Conservation (phyloP, 2,888 invertebrate species). For the Calameuta pallipes region DNA sequence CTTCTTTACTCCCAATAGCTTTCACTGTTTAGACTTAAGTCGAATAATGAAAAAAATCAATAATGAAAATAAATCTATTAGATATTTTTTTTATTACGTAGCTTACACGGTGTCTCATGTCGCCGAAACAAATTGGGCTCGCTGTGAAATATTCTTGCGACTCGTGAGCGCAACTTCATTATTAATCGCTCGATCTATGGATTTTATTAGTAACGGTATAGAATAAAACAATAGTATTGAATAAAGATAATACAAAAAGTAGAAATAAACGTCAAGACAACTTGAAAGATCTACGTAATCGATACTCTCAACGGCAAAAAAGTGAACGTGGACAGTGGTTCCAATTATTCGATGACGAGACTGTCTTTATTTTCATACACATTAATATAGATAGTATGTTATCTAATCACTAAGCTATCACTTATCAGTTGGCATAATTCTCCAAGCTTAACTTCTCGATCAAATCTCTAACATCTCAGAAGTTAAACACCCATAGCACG, state of each 20-base stretch:
- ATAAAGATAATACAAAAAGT: not conserved
- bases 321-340: not conserved
- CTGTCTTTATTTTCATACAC: not conserved
- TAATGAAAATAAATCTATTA: not conserved
- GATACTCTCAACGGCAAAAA: not conserved
- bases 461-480: not conserved
- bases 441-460: not conserved
- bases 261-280: not conserved
- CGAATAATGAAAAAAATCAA: not conserved
- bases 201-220: not conserved
- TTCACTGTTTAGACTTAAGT: not conserved
- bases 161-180: conserved; percentile 14
- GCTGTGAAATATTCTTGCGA: conserved; percentile 11
- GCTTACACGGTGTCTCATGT: not conserved
- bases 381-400: not conserved
- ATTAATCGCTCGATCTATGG: not conserved
- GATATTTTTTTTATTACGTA: not conserved
- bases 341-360: not conserved
- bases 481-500: not conserved
- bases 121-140: conserved; percentile 9
- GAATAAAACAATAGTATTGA: not conserved
- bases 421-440: not conserved
- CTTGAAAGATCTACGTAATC: not conserved
- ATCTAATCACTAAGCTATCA: not conserved
- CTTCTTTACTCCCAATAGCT: not conserved